Base-by-base conservation (phyloP, 2,888 invertebrate genomes). In the Leuctra nigra region DNA sequence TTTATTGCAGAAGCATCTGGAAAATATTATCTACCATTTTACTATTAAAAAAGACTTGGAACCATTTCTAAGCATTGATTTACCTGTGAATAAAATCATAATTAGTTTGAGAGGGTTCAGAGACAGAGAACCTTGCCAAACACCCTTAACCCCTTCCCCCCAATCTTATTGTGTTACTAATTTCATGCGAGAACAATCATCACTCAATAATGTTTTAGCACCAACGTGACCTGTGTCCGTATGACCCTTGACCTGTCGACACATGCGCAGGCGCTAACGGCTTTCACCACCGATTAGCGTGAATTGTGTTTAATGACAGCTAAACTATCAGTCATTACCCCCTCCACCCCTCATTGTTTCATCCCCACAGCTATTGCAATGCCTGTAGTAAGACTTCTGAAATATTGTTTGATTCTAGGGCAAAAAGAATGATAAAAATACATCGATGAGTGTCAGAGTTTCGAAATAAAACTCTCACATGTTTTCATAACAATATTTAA, bases 201-300 rank as follows among this genome's bases (percentile, higher is more conserved):
- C 44, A 44, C 44, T 44, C 44, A 44, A 44, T 16, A 23, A 29
- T 29, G 6, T 29, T 29, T 29, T 7, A 29, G 29, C 29, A n/a
- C n/a, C n/a, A 18, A 20, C 39, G 16, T 44, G 44, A 20, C 22
- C 20, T n/a, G n/a, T 44, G 44, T 44, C 44, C 44, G 23, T 44
- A 22, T 44, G 44, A 44, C 44, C 44, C 23, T 20, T 23, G 44
- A 44, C 44, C 44, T 44, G 23, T 44, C 23, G 44, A 44, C 44
- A 44, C 44, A 20, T 23, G n/a, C n/a, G n/a, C n/a, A 4, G 23
- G 2, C 23, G 44, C 44, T 44, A 44, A 44, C 44, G 23, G 44
- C 44, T 44, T 44, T 44, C 44, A 22, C 44, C 23, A 11, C 29
- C 29, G 6, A 29, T 29, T 29, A 29, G 11, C 29, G 29, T 29